Evolutionary conservation across 2,797 vertebrate species (phyloP).

Genomic region (Prionace glauca): DNA sequence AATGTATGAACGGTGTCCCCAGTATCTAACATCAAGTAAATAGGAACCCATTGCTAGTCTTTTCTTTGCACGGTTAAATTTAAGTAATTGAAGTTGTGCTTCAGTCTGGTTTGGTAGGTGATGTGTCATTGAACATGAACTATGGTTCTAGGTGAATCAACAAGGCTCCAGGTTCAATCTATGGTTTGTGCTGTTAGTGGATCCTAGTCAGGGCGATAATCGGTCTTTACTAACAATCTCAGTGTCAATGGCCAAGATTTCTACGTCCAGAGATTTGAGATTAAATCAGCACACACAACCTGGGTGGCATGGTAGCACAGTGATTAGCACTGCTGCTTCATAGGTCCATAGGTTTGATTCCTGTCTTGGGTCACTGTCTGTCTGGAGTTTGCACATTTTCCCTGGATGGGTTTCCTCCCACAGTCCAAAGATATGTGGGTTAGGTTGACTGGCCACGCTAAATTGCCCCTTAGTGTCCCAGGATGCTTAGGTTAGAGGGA

Average conservation of each 20-base stretch:
- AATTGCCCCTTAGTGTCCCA: too few species aligned
- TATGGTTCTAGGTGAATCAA: background rate
- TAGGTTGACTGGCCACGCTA: too few species aligned
- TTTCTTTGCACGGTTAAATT: background rate
- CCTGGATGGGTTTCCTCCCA: too few species aligned
- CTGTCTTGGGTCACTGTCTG: too few species aligned
- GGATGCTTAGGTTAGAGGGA: too few species aligned
- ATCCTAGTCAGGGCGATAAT: background rate
- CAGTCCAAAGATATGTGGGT: too few species aligned
- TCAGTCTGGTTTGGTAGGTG: background rate
- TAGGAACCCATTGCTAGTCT: background rate
- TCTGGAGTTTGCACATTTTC: too few species aligned
- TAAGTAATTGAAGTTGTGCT: background rate
- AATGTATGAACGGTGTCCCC: background rate
- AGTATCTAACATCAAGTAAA: background rate
- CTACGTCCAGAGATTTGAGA: background rate
- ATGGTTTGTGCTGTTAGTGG: background rate
- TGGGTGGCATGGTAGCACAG: too few species aligned
- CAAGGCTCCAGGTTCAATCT: background rate
- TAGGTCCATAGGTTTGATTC: too few species aligned
- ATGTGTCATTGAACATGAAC: background rate
- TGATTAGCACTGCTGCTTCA: too few species aligned
- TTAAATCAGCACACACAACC: background rate
- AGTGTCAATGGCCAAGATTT: background rate
- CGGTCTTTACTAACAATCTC: background rate